Conservation (phyloP, 2,113 vertebrate species). For the Glareola pratincola region DNA sequence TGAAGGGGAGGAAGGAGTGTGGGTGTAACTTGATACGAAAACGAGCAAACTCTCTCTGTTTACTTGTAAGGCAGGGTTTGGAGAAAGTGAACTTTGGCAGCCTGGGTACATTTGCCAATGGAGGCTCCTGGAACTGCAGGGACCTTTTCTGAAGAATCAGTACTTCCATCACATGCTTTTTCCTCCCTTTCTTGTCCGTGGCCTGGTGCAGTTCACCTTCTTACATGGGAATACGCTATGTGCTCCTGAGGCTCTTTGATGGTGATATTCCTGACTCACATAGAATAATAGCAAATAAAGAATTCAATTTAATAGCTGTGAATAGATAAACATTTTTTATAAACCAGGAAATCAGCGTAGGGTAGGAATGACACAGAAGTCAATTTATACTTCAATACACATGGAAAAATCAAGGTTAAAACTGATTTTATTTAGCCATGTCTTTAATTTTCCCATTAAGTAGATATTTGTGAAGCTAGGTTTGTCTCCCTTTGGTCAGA, state of each 20-base stretch:
- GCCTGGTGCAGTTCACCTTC: neutral
- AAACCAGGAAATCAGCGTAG: neutral
- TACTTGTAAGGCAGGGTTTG: conserved; percentile 71
- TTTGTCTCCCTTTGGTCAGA: neutral
- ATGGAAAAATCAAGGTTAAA: neutral
- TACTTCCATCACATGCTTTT: neutral
- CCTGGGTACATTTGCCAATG: neutral
- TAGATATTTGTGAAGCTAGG: neutral
- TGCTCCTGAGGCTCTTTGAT: neutral
- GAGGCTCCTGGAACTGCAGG: conserved; percentile 2
- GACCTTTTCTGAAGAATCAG: neutral
- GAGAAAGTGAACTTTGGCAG: neutral
- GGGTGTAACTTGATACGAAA: conserved; percentile 50
- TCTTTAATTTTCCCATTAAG: neutral
- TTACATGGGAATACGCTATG: fast-evolving
- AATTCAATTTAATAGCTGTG: neutral
- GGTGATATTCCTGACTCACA: neutral
- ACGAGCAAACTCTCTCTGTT: conserved; percentile 63
- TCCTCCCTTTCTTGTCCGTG: neutral
- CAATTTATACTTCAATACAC: neutral
- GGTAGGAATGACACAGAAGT: neutral
- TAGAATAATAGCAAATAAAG: neutral
- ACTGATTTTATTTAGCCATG: neutral
- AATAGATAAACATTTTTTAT: neutral
- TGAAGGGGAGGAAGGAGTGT: neutral